These are phyloP conservation scores for Cyclopterus lumpus DNA, from an alignment of 2,797 vertebrate species.

Conservation along the genomic window DNA sequence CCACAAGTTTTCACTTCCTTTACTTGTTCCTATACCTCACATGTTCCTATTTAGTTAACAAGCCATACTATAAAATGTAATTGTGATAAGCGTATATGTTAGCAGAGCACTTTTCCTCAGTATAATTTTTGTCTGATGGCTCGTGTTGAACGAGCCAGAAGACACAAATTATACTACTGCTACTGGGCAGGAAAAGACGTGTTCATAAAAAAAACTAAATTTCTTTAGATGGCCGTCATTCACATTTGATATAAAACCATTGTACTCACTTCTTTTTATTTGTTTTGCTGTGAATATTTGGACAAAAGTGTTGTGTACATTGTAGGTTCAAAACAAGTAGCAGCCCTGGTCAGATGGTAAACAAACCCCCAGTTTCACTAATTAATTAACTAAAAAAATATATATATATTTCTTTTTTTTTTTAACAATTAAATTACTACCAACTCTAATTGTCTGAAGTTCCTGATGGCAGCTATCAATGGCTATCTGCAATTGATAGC, in stretches of 20 bases:
- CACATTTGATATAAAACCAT: not conserved
- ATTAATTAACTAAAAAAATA: no score
- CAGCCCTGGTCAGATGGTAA: not conserved
- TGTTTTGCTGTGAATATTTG: not conserved
- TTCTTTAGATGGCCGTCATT: not conserved
- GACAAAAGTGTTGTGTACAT: not conserved
- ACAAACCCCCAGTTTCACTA: not conserved
- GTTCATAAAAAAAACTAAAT: not conserved
- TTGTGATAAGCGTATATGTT: not conserved
- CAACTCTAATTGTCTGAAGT: not conserved
- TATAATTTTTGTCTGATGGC: not conserved
- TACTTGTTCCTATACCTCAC: not conserved
- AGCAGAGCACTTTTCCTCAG: not conserved
- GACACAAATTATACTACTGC: no score
- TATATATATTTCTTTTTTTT: no score
- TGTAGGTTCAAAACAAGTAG: not conserved
- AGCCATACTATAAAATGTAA: not conserved
- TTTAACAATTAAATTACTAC: no score
- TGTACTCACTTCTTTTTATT: not conserved
- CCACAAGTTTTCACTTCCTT: not conserved
- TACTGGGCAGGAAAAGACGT: not conserved
- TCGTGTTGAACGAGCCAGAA: not conserved
- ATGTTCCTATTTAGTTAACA: not conserved
- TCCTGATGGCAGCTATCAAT: no score
- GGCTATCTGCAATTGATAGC: not conserved